Conservation (phyloP, 1,140 invertebrate genomes). For the Leucophenga varia region DNA sequence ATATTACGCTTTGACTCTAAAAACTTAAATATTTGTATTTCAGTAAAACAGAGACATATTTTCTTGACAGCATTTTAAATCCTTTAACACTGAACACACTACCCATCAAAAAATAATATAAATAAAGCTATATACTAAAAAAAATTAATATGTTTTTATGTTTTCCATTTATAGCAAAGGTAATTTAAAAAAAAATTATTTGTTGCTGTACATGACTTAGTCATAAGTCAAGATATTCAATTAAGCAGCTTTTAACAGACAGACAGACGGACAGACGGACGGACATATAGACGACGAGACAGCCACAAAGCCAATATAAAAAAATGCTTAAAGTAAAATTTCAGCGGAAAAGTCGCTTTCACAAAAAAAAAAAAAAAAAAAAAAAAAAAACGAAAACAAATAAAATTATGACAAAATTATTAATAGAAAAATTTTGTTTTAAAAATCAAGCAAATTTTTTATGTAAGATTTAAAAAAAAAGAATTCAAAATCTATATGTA, state of each 20-base stretch:
- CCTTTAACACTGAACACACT: conserved; percentile 1
- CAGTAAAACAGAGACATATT: background rate
- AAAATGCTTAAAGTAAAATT: conserved; percentile 19
- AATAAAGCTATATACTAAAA: conserved; percentile 18
- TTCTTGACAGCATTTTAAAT: background rate
- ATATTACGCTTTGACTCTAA: too few species aligned
- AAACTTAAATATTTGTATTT: background rate
- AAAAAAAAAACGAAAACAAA: too few species aligned
- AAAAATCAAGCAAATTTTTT: too few species aligned
- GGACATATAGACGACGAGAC: conserved; percentile 25
- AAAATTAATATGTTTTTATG: conserved; percentile 14
- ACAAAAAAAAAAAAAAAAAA: too few species aligned
- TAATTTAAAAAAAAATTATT: background rate
- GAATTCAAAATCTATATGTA: too few species aligned
- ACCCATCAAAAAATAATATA: too few species aligned
- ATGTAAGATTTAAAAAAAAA: too few species aligned
- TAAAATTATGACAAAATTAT: too few species aligned
- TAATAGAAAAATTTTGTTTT: too few species aligned
- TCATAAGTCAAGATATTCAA: conserved; percentile 52
- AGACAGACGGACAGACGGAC: too few species aligned
- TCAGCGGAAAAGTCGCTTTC: too few species aligned
- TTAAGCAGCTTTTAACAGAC: conserved; percentile 45
- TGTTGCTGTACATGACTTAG: conserved; percentile 14
- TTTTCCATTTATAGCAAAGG: conserved; percentile 19
- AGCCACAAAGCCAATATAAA: conserved; percentile 6